Conservation (phyloP, 1,140 invertebrate species). For the Drosophila leontia region DNA sequence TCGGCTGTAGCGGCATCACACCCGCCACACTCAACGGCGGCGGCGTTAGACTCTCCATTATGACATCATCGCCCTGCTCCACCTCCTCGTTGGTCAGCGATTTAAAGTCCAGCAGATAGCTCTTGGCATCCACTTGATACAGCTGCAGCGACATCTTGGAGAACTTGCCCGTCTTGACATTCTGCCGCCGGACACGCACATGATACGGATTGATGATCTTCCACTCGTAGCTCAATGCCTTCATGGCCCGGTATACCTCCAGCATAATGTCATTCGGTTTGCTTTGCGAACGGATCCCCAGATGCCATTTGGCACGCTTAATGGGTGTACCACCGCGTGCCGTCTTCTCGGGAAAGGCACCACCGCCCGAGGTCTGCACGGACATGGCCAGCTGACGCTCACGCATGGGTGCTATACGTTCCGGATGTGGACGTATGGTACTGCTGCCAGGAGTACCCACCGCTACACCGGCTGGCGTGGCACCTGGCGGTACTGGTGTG, state of each 20-base stretch:
- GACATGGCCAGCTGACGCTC: constrained; percentile 86
- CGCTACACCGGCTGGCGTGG: neutral
- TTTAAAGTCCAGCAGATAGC: constrained; percentile 99
- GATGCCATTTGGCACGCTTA: constrained; percentile 99
- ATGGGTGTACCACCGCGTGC: constrained; percentile 88
- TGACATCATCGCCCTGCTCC: constrained; percentile 88
- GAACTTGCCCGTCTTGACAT: constrained; percentile 92
- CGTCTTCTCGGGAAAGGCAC: constrained; percentile 75
- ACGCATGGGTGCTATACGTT: constrained; percentile 94
- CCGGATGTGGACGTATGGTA: constrained; percentile 93
- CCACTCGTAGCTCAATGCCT: constrained; percentile 98
- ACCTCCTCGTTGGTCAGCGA: constrained; percentile 93
- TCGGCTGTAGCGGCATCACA: constrained; percentile 81
- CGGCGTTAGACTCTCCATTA: constrained; percentile 85
- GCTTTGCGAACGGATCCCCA: constrained; percentile 99
- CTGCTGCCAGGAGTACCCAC: constrained; percentile 8
- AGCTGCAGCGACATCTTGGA: constrained; percentile 99
- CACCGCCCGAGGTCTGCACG: constrained; percentile 74
- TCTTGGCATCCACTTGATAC: constrained; percentile 99
- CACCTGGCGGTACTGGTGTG: constrained; percentile 54
- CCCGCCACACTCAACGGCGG: constrained; percentile 85
- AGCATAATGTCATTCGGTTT: constrained; percentile 99
- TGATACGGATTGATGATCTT: constrained; percentile 99
- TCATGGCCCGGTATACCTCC: constrained; percentile 99
- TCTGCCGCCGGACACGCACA: constrained; percentile 95